These are phyloP conservation scores for Drosophila pectinifera DNA, from an alignment of 1,140 invertebrate species.

Conservation along the genomic window DNA sequence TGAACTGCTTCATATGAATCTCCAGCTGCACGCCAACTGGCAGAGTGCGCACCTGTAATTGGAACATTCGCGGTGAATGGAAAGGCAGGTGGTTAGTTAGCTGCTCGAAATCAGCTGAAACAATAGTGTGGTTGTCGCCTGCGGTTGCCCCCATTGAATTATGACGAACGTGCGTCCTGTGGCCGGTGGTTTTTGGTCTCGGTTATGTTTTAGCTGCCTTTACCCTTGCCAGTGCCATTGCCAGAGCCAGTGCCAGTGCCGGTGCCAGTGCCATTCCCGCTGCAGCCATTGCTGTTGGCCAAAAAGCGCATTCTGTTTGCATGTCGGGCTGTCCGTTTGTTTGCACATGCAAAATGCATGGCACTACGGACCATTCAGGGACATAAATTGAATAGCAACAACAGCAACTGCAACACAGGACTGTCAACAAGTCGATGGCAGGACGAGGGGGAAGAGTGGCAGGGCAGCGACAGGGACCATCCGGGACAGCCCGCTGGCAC, in stretches of 20 bases:
- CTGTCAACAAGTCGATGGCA: constrained; percentile 62
- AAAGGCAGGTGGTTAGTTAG: constrained; percentile 59
- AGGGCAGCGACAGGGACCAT: neutral
- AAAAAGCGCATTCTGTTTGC: constrained; percentile 76
- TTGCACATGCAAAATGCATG: constrained; percentile 72
- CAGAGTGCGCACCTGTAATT: constrained; percentile 85
- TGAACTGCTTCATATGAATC: constrained; percentile 94
- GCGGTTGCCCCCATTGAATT: constrained; percentile 69
- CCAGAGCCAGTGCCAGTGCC: too few species aligned
- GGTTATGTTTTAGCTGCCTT: constrained; percentile 37
- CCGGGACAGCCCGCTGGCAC: constrained; percentile 59
- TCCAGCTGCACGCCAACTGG: constrained; percentile 89
- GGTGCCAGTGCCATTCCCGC: neutral
- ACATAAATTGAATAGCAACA: constrained; percentile 72
- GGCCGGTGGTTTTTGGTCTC: constrained; percentile 47
- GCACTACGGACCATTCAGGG: constrained; percentile 35
- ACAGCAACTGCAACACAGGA: constrained; percentile 30
- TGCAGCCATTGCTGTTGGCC: constrained; percentile 30
- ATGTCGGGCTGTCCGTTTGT: constrained; percentile 48
- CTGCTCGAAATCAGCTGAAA: constrained; percentile 74
- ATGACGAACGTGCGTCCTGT: constrained; percentile 64
- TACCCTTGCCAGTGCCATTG: neutral
- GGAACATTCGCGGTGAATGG: neutral
- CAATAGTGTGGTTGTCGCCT: constrained; percentile 68
- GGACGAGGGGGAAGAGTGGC: neutral